These are phyloP conservation scores for Tapirus indicus DNA, from an alignment of 2,797 vertebrate genomes.

Conservation along the genomic window DNA sequence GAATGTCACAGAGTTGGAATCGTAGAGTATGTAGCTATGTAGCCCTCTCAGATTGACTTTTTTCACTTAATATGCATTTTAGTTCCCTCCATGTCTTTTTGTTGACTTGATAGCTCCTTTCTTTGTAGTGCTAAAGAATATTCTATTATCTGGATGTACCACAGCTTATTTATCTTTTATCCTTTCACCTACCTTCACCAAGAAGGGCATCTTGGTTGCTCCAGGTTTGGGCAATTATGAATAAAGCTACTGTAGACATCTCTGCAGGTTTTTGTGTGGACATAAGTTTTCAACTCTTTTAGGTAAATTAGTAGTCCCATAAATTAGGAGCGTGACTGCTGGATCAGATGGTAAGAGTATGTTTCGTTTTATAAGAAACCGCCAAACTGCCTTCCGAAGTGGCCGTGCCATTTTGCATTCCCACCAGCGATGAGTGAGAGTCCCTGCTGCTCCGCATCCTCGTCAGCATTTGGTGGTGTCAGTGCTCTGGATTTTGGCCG, in stretches of 20 bases:
- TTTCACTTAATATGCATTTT: fast-evolving
- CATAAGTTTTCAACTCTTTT: background rate
- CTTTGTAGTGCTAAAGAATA: background rate
- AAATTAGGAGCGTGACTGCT: background rate
- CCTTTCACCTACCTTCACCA: fast-evolving
- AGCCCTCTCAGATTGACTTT: background rate
- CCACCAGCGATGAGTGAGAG: fast-evolving
- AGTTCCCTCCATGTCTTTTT: no score
- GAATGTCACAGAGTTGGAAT: background rate
- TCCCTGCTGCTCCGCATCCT: fast-evolving
- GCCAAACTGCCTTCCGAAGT: fast-evolving
- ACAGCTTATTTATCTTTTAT: fast-evolving
- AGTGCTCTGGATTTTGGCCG: fast-evolving
- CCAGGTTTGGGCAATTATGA: background rate
- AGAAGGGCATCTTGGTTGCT: background rate
- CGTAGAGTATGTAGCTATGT: no score
- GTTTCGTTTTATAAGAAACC: fast-evolving
- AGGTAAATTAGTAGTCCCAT: background rate
- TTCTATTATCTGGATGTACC: fast-evolving
- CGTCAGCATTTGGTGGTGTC: fast-evolving
- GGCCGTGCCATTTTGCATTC: background rate
- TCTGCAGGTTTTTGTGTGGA: background rate
- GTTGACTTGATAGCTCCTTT: background rate
- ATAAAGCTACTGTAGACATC: background rate
- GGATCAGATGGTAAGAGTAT: fast-evolving